phyloP scores from a whole-genome alignment of 2,113 vertebrate species.

The Lepus europaeus region DNA sequence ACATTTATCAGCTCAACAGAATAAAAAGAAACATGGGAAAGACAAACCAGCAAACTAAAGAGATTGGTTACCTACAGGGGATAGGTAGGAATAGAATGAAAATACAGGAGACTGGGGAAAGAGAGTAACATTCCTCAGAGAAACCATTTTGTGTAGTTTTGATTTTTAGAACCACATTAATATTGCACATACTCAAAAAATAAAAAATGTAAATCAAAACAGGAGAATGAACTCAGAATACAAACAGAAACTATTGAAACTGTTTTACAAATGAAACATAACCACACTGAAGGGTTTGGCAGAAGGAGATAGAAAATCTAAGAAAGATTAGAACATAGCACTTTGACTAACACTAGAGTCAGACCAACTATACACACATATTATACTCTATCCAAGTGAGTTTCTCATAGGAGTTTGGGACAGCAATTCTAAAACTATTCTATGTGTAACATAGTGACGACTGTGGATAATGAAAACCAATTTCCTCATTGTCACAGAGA shows the following conservation, averaged over 20 bases:
- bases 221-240: neutral
- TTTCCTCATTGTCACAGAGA: neutral
- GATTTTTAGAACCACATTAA: neutral
- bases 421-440: neutral
- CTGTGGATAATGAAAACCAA: neutral
- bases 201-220: neutral
- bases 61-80: neutral
- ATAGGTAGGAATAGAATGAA: neutral
- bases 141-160: neutral
- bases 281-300: neutral
- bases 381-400: neutral
- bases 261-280: neutral
- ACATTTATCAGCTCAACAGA: neutral
- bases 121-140: neutral
- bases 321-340: neutral
- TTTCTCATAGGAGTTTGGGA: neutral
- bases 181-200: neutral
- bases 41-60: conserved; percentile 1
- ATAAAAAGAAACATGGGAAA: neutral
- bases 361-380: neutral
- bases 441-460: neutral
- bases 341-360: neutral
- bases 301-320: neutral
- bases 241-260: neutral
- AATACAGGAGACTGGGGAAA: neutral